Evolutionary conservation across 1,140 invertebrate species (phyloP), one percentile per base, ranked within the genome.

Genomic region (Procambarus virginalis): DNA sequence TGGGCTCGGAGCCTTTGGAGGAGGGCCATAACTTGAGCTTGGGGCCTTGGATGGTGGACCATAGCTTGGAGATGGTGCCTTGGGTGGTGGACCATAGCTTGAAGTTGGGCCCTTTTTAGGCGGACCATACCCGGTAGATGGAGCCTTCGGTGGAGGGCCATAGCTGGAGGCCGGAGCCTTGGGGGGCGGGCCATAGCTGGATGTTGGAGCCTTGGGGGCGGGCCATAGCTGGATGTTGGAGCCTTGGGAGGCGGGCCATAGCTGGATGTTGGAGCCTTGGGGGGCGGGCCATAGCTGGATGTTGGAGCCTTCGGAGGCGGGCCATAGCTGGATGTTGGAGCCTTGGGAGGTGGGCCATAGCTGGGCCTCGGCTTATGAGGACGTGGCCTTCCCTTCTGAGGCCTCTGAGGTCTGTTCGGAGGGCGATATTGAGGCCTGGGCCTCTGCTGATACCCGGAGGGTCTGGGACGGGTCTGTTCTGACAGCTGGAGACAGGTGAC

Each of bases 311-410:
- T 81, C 0, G 34, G 46, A 4, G 78, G 49, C 10, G 79, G 79
- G 14, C 80, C 80, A 68, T 82, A 82, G 45, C 58, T 68, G 4
- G 79, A n/a, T 5, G 9, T 22, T 20, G 80, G 80, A 6, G 80
- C 55, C 46, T 82, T 68, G 17, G 80, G 79, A 60, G 79, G 79
- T 2, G 79, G 80, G n/a, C 80, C 80, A 68, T 82, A 82, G 20
- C 58, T 51, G 8, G 79, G 79, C 8, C 34, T 8, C 14, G 79
- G 79, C 17, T 64, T 60, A 46, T 68, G 58, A 4, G 80, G 80
- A 34, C n/a, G 68, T 5, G 68, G 68, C 10, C 22, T 73, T 73
- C n/a, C n/a, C 10, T 34, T 34, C 3, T 64, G n/a, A 10, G 75
- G 79, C 34, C 79, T 81, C 9, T 82, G 80, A 10, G 80, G 80